Conservation (phyloP, 2,888 invertebrate genomes). For the Frankliniella intonsa region DNA sequence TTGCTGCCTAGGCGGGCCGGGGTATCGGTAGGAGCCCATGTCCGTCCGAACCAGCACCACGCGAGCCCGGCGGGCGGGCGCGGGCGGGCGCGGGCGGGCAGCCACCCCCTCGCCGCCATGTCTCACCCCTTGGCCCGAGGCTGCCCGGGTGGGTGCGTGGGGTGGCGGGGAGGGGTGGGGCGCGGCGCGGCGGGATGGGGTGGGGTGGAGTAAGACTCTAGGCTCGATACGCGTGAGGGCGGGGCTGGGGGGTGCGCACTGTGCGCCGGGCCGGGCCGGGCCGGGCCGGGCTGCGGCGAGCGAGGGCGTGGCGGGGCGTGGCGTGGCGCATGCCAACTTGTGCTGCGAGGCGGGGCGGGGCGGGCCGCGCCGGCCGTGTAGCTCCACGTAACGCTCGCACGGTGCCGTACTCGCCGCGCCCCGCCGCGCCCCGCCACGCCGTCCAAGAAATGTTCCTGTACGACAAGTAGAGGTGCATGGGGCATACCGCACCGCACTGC, state of each 20-base stretch:
- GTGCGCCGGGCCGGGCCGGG: constrained; percentile 28
- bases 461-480: too few relatives aligned
- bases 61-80: background rate
- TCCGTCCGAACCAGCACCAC: background rate
- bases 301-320: background rate
- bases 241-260: constrained; percentile 9
- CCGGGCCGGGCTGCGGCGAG: background rate
- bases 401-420: too few relatives aligned
- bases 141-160: background rate
- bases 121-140: background rate
- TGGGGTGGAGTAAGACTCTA: background rate
- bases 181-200: background rate
- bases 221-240: constrained; percentile 23
- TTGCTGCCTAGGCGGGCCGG: too few relatives aligned
- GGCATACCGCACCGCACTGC: too few relatives aligned
- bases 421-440: too few relatives aligned
- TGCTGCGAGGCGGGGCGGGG: background rate
- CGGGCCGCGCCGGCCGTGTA: background rate
- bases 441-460: too few relatives aligned
- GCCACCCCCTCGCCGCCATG: background rate
- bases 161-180: background rate
- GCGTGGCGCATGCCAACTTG: background rate
- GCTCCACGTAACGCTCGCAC: too few relatives aligned
- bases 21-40: background rate
- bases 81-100: background rate